Base-by-base conservation (phyloP, 1,140 invertebrate genomes). In the Lycorma delicatula region DNA sequence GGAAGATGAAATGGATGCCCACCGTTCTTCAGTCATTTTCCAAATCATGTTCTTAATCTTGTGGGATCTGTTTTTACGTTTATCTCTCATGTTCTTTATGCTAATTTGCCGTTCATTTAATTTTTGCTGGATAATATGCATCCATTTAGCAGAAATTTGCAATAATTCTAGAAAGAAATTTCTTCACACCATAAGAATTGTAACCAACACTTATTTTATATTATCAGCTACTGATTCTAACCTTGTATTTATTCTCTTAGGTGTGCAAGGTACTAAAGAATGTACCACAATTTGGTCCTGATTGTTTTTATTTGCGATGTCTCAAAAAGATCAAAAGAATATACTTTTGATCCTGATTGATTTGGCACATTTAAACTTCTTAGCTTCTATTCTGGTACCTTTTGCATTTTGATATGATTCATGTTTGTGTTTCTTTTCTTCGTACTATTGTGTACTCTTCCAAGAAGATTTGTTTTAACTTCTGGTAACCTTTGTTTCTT, bases 21-120 rank as follows among this genome's bases (percentile, higher is more conserved):
- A 55, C 50, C 26, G 54, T 38, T 55, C 34, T 7, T 55, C 36
- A 47, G 47, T 41, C 54, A 55, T 55, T 16, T 47, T 47, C 36
- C 54, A 46, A 23, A 55, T 22, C 23, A 9, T 22, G 25, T 11
- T 27, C 5, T 27, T 41, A 49, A 55, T 46, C 22, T 34, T 55
- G 16, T 25, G 31, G 6, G 54, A 36, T 41, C 31, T 34, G 47
- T 55, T 55, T 4, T 23, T 46, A 47, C 47, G 54, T 26, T 47
- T 36, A 5, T 36, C 54, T 41, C 54, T 55, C 36, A 41, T 34
- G 47, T 55, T 36, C 12, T 12, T 36, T 18, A 54, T 20, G 11
- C 11, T 23, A 3, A 26, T 41, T 41, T 41, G 31, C 25, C 34
- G 38, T 22, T 41, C 36, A 55, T 34, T 38, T 41, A 55, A 26